A percentile compares a stretch with the other conserved stretches of the same genome.
phyloP scores from a whole-genome alignment of 2,797 vertebrate genomes.

The Gorsachius magnificus region DNA sequence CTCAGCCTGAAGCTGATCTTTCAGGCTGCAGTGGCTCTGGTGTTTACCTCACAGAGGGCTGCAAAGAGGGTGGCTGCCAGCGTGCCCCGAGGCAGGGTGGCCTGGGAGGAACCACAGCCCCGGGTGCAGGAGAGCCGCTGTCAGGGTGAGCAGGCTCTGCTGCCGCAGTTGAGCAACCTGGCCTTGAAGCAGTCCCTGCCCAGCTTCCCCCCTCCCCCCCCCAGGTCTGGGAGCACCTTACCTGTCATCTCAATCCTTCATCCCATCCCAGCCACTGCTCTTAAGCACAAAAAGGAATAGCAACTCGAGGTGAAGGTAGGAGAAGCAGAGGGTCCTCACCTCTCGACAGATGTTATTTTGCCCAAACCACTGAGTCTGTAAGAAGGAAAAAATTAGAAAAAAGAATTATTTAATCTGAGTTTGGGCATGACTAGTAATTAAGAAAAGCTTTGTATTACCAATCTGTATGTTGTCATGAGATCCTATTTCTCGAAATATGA shows the following conservation, averaged over 20 bases:
- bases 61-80: not conserved
- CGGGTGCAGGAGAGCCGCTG: not conserved
- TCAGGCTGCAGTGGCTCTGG: not conserved
- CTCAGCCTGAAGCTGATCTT: not conserved
- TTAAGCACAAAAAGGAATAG: not conserved
- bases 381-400: not conserved
- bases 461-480: not conserved
- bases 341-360: not conserved
- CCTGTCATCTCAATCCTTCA: not conserved
- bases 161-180: not conserved
- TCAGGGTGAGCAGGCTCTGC: not conserved
- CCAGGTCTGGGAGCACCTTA: not conserved
- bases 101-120: not conserved
- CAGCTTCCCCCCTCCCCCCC: no score
- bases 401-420: not conserved
- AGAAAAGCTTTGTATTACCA: not conserved
- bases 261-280: not conserved
- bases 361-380: not conserved
- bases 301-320: not conserved
- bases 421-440: not conserved
- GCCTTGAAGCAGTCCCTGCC: not conserved
- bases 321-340: not conserved
- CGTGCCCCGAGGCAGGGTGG: not conserved
- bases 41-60: not conserved
- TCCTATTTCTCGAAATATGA: not conserved